Conservation (phyloP, 1,140 invertebrate species). For the Drosophila pseudoananassae region DNA sequence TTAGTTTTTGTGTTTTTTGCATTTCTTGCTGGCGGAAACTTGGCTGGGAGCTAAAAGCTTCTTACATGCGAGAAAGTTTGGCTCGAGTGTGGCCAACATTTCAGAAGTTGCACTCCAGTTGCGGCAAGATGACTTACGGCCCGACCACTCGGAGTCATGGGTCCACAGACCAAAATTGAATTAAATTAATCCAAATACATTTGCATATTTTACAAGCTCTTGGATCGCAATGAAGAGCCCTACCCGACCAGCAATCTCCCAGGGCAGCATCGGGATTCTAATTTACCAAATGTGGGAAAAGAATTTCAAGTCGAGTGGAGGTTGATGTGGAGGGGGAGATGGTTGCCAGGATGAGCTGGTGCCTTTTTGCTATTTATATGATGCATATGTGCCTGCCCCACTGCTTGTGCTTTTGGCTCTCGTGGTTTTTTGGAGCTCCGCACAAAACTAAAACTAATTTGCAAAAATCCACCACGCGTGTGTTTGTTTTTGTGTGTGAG, state of each 20-base stretch:
- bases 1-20: conserved; percentile 64
- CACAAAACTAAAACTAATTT: conserved; percentile 80
- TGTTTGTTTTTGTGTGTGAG: conserved; percentile 55
- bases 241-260: conserved; percentile 3
- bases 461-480: conserved; percentile 69
- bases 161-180: conserved; percentile 50
- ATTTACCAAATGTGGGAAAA: conserved; percentile 77
- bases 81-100: conserved; percentile 2
- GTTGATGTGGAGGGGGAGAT: neutral
- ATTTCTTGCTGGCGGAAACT: conserved; percentile 30
- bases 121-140: conserved; percentile 16
- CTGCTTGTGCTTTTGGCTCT: conserved; percentile 13
- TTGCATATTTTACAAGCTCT: conserved; percentile 59
- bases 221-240: conserved; percentile 40
- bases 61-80: conserved; percentile 24
- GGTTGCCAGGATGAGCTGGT: neutral
- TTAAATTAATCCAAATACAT: conserved; percentile 77
- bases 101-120: conserved; percentile 9
- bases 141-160: conserved; percentile 2
- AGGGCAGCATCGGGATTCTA: conserved; percentile 59
- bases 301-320: conserved; percentile 57
- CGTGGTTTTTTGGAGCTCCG: conserved; percentile 23
- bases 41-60: conserved; percentile 33
- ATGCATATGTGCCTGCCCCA: conserved; percentile 57
- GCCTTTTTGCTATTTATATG: conserved; percentile 55